Percentiles rank a stretch among this genome's conserved stretches.
Conservation (phyloP, 1,140 invertebrate genomes). For the Thaumetopoea pityocampa region DNA sequence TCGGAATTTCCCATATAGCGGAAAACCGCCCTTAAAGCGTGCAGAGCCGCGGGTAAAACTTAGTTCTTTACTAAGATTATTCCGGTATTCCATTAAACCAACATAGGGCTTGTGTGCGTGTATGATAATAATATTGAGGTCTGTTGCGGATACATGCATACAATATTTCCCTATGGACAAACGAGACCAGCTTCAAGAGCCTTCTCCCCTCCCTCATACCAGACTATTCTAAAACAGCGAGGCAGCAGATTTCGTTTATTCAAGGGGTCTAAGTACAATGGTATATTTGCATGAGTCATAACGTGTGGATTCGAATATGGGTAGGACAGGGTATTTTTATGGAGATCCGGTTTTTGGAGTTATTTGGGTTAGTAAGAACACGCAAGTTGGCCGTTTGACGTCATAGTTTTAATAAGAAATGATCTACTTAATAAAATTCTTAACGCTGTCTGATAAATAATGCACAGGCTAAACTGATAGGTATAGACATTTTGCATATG, state of each 20-base stretch:
- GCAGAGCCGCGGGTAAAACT: too few relatives aligned
- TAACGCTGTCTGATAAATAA: too few relatives aligned
- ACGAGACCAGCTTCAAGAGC: conserved; percentile 4
- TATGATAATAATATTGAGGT: conserved; percentile 15
- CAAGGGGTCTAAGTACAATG: conserved; percentile 5
- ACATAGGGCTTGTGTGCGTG: conserved; percentile 15
- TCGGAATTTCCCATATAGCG: too few relatives aligned
- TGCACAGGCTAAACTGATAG: too few relatives aligned
- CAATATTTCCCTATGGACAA: conserved; percentile 22
- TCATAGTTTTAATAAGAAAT: too few relatives aligned
- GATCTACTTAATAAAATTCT: too few relatives aligned
- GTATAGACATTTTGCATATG: too few relatives aligned
- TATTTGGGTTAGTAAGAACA: conserved; percentile 8
- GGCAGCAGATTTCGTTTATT: not conserved
- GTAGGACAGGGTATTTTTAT: conserved; percentile 13
- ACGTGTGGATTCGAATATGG: conserved; percentile 11
- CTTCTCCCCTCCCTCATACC: not conserved
- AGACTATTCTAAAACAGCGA: not conserved
- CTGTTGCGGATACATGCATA: conserved; percentile 20
- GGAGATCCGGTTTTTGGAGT: conserved; percentile 10
- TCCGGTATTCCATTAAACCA: conserved; percentile 22
- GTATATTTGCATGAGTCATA: conserved; percentile 7
- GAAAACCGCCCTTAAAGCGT: too few relatives aligned
- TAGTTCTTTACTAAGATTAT: too few relatives aligned
- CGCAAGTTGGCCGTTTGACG: too few relatives aligned